Evolutionary conservation across 1,140 invertebrate genomes (phyloP).

Genomic region (Probaryconus sp.): DNA sequence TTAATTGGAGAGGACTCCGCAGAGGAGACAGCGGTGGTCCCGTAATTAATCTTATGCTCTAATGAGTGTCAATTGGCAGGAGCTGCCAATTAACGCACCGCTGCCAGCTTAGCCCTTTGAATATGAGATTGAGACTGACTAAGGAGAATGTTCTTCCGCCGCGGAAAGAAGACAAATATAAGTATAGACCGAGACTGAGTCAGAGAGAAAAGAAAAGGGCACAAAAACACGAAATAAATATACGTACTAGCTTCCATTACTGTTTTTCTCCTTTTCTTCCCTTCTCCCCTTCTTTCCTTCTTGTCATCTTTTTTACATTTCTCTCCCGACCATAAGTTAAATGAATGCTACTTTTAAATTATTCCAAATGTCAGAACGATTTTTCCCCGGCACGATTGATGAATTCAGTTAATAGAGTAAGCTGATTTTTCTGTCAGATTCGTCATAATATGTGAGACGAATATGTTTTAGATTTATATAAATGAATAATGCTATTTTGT

Average conservation of each 20-base stretch:
- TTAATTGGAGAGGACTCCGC: conserved; percentile 72
- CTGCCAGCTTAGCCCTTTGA: conserved; percentile 64
- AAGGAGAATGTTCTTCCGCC: conserved; percentile 36
- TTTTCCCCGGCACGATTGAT: conserved; percentile 21
- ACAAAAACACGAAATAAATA: conserved; percentile 3
- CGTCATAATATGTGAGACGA: conserved; percentile 35
- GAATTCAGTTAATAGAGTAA: conserved; percentile 23
- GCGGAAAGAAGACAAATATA: conserved; percentile 56
- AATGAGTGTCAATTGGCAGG: conserved; percentile 75
- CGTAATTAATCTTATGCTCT: conserved; percentile 75
- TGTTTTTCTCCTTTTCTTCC: background rate
- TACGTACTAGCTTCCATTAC: background rate
- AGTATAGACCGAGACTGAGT: conserved; percentile 28
- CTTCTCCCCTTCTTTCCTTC: no score
- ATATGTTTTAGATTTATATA: no score
- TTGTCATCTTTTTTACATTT: no score
- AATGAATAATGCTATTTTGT: no score
- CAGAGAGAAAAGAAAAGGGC: background rate
- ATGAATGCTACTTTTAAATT: conserved; percentile 23
- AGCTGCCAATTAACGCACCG: conserved; percentile 74
- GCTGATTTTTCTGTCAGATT: conserved; percentile 17
- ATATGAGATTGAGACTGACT: conserved; percentile 46
- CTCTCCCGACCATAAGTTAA: conserved; percentile 2
- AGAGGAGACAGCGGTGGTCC: conserved; percentile 60
- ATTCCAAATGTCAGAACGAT: conserved; percentile 37